Evolutionary conservation across 2,797 vertebrate genomes (phyloP).

Genomic region (Phoebastria nigripes): DNA sequence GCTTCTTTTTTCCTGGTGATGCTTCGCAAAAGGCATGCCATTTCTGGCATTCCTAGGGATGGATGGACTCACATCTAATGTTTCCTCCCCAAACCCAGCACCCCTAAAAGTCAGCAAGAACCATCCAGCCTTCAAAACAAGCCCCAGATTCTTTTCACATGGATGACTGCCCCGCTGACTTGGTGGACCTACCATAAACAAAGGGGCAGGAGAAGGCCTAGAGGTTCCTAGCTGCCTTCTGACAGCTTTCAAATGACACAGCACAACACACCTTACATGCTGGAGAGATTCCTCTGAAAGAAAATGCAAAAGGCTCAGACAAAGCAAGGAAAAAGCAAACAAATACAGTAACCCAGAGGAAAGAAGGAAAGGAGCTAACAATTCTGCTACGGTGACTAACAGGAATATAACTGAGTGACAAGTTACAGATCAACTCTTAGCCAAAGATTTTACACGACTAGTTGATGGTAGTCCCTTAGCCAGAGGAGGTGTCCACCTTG

Average conservation of each 20-base stretch:
- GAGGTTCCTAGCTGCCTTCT: background rate
- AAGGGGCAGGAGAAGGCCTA: background rate
- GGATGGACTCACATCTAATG: rapidly evolving
- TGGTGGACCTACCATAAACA: rapidly evolving
- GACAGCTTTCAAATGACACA: background rate
- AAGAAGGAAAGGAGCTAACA: background rate
- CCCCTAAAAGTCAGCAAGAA: background rate
- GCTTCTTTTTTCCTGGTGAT: background rate
- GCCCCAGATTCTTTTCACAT: background rate
- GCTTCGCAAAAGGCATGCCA: background rate
- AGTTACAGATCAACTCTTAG: background rate
- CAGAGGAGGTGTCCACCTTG: background rate
- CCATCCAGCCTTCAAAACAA: background rate
- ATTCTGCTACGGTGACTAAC: background rate
- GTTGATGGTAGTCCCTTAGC: background rate
- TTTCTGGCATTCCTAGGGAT: background rate
- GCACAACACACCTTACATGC: rapidly evolving
- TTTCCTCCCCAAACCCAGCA: background rate
- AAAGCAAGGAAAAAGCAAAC: background rate
- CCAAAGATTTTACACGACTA: background rate
- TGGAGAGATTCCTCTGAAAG: background rate
- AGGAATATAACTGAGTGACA: background rate
- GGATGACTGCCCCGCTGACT: rapidly evolving
- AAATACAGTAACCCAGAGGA: background rate
- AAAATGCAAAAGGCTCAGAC: background rate